Base-by-base conservation (phyloP, 2,888 invertebrate species). In the Cheilosia vernalis region DNA sequence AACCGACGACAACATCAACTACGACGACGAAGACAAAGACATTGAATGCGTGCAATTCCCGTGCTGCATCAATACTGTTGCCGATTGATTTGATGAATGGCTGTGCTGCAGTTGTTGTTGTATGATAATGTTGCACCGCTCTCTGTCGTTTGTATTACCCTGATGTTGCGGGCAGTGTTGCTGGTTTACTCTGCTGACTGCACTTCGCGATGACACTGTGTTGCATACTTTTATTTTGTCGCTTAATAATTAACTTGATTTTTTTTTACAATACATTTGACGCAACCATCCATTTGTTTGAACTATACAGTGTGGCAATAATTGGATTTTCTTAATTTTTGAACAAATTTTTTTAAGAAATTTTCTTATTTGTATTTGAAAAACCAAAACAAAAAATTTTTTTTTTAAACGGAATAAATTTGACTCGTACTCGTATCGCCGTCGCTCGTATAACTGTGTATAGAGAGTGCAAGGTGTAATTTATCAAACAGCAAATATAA, bases 21-120 rank as follows among this genome's bases (percentile, higher is more conserved):
- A 9, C 88, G 89, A 89, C 89, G 89, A 89, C 88, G 67, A 81
- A 81, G 76, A 81, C 77, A 76, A 81, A 70, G 86, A 64, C 77
- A 78, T 82, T 82, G 81, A 82, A 78, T 86, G 86, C 86, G 86
- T 86, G 78, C 86, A 82, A 86, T 86, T 80, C 74, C 85, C 81
- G 85, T 85, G 81, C 85, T 81, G 85, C 85, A 85, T 85, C 85
- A 85, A 85, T 85, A 85, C 85, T 85, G 85, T 77, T 81, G 85
- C 81, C 85, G 81, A 85, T 85, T 85, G 85, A 85, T 85, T 85
- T 85, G 81, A 81, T 85, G 81, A 85, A 85, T 82, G 81, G 73
- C 69, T 78, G 81, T 63, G 10, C 10, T 77, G 67, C 56, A 72
- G 74, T 64, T 83, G 73, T 64, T 77, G 53, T 66, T 74, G 37